These are phyloP conservation scores for Diacarnus erythraeanus DNA, from an alignment of 37 sponge, comb jelly and placozoan genomes.

Conservation along the genomic window DNA sequence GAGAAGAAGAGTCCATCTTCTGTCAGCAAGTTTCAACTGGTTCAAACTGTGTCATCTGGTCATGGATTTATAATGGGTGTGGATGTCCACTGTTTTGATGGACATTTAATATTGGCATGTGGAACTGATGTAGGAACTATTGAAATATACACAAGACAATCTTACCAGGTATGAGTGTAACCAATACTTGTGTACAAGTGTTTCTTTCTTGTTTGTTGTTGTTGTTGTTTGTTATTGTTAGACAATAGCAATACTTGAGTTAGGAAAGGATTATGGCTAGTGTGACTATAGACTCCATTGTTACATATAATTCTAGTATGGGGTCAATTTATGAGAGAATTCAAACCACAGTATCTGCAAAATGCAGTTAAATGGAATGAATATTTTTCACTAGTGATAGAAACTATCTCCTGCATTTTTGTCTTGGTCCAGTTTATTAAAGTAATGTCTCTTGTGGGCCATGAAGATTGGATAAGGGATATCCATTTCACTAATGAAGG, in stretches of 20 bases:
- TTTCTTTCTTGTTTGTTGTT: slow-evolving; percentile 32
- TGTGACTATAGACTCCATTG: no score
- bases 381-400: no score
- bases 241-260: no score
- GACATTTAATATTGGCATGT: slow-evolving; percentile 65
- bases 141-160: slow-evolving; percentile 20
- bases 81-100: slow-evolving; percentile 24
- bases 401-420: no score
- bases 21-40: not conserved
- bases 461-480: slow-evolving; percentile 89
- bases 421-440: slow-evolving; percentile 35
- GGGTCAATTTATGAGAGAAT: no score
- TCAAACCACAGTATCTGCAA: no score
- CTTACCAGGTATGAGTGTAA: slow-evolving; percentile 5
- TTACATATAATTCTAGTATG: no score
- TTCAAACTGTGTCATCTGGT: slow-evolving; percentile 66
- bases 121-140: slow-evolving; percentile 72
- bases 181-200: not conserved
- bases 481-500: slow-evolving; percentile 52
- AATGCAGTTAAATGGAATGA: no score
- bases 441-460: slow-evolving; percentile 59
- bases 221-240: no score
- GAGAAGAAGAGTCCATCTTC: slow-evolving; percentile 1
- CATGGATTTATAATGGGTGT: slow-evolving; percentile 68
- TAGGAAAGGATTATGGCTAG: no score